A percentile compares a stretch with the other conserved stretches of the same genome.
phyloP scores from a whole-genome alignment of 2,888 invertebrate genomes.

The Villa cingulata region DNA sequence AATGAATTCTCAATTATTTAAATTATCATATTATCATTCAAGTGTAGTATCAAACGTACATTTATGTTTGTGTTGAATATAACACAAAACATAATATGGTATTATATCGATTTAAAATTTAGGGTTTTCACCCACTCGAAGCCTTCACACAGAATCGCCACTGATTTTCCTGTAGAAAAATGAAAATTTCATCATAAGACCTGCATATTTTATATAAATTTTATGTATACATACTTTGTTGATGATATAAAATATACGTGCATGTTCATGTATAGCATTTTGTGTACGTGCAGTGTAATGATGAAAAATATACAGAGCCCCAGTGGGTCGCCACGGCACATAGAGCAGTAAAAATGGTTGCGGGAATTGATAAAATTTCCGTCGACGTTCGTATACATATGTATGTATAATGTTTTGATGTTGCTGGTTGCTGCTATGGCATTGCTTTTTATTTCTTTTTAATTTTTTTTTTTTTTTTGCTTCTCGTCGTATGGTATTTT shows the following conservation, averaged over 20 bases:
- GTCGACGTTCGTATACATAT: not conserved
- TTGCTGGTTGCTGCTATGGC: not conserved
- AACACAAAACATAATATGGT: no score
- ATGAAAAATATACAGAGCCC: not conserved
- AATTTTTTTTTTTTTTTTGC: not conserved
- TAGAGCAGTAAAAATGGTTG: conserved; percentile 4
- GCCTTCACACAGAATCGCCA: not conserved
- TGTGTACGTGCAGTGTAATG: no score
- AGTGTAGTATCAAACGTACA: no score
- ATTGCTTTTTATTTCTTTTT: not conserved
- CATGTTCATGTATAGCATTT: no score
- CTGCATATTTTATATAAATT: no score
- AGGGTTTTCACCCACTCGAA: not conserved
- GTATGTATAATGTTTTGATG: not conserved
- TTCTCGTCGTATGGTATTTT: not conserved
- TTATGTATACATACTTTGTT: no score
- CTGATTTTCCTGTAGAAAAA: not conserved
- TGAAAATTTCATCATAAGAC: no score
- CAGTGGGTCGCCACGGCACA: conserved; percentile 6
- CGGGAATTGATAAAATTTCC: conserved; percentile 5
- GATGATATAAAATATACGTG: no score
- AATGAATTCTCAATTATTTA: no score
- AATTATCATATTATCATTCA: no score
- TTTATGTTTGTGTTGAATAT: no score
- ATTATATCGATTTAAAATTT: not conserved